Evolutionary conservation across 2,888 invertebrate species (phyloP), one percentile per base, ranked within the genome.

Genomic region (Chelonus formosanus): DNA sequence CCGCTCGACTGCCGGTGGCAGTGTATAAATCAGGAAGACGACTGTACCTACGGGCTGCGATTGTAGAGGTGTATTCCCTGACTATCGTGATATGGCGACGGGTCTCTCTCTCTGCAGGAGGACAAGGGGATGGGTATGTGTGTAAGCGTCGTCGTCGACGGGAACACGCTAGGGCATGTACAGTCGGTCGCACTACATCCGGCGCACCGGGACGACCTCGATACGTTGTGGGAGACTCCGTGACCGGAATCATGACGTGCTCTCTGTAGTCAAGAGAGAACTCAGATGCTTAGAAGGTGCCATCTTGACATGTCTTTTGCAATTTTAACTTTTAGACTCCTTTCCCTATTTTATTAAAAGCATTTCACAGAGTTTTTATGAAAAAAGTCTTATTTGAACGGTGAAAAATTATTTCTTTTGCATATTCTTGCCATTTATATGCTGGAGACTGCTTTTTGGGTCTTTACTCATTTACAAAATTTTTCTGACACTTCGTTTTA

Each of bases 1-100:
- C 69, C 63, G 62, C 69, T 61, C 69, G 69, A 67, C 61, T 70
- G 80, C 71, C 77, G 74, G 78, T 81, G 80, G 78, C 80, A 79
- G 81, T 82, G 74, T 81, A 81, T 81, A 83, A 82, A 82, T 82
- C 82, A 82, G 78, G 75, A 80, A 79, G 80, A 81, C 78, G 78
- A 77, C 76, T 75, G 77, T 77, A 78, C 76, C 76, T 72, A 75
- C 34, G 32, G 34, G 10, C 20, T 55, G 55, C 40, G 55, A 7
- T 36, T 55, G 40, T 55, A 20, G 7, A 54, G 48, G 32, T 56
- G 57, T 63, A 50, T 50, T 36, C 50, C 56, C 32, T 56, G 48
- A 44, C 75, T 74, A 73, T 73, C 76, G 74, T 72, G 73, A 65
- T 62, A 58, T 68, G 57, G 8, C 56, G 10, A 7, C 31, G 31